These are phyloP conservation scores for Eustalomyia histrio DNA, from an alignment of 2,888 invertebrate species.

Conservation along the genomic window DNA sequence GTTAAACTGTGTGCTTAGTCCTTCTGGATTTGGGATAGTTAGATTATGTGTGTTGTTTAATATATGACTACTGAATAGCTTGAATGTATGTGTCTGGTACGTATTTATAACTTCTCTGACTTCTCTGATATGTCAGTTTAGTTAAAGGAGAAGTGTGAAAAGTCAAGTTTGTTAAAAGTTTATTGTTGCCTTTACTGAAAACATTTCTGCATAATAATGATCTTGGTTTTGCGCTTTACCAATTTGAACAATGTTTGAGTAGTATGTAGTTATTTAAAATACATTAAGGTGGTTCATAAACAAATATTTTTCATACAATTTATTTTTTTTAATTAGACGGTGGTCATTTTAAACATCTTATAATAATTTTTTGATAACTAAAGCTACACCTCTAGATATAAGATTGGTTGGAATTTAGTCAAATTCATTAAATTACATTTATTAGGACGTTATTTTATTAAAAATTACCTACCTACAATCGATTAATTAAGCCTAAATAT, in stretches of 20 bases:
- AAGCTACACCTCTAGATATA: too few relatives aligned
- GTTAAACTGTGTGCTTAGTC: neutral
- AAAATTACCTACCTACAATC: too few relatives aligned
- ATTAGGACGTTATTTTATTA: too few relatives aligned
- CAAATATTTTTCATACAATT: too few relatives aligned
- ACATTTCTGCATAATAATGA: constrained; percentile 68
- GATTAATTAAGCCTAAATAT: too few relatives aligned
- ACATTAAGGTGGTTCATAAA: too few relatives aligned
- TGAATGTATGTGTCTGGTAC: constrained; percentile 8
- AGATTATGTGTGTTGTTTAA: neutral
- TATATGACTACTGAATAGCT: neutral
- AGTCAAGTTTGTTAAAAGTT: constrained; percentile 68
- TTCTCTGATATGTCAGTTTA: constrained; percentile 50
- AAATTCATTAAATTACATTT: too few relatives aligned
- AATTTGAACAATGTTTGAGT: constrained; percentile 10
- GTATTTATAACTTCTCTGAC: constrained; percentile 47
- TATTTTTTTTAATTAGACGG: too few relatives aligned
- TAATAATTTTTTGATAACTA: too few relatives aligned
- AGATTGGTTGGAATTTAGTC: too few relatives aligned
- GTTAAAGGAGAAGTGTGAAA: constrained; percentile 66
- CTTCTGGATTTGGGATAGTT: neutral
- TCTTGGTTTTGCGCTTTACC: constrained; percentile 37
- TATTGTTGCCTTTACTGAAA: constrained; percentile 58
- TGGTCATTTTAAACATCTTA: too few relatives aligned
- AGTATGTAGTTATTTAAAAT: too few relatives aligned